phyloP scores from a whole-genome alignment of 2,797 vertebrate species.

The Buphagus erythrorhynchus region DNA sequence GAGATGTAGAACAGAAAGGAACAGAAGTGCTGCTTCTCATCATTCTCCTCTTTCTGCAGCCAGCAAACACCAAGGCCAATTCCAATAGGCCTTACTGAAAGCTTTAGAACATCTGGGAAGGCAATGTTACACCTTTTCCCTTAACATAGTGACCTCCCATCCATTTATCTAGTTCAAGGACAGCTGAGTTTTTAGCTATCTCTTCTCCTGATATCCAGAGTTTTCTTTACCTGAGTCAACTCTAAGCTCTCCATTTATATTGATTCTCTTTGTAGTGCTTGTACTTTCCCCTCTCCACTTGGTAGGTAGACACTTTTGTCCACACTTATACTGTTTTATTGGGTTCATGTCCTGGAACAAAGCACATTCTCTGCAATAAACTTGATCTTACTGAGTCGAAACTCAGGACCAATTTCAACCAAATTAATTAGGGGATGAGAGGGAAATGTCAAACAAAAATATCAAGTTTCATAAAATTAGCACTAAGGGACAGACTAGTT shows the following conservation, averaged over 20 bases:
- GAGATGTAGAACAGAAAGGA: not conserved
- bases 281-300: accelerated
- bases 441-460: not conserved
- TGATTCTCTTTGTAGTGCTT: not conserved
- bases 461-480: not conserved
- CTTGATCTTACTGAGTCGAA: not conserved
- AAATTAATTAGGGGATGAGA: not conserved
- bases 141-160: not conserved
- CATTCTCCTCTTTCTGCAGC: not conserved
- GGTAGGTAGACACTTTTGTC: not conserved
- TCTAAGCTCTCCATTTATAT: not conserved
- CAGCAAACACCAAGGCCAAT: not conserved
- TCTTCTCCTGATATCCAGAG: not conserved
- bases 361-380: not conserved
- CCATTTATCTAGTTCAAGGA: not conserved
- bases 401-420: not conserved
- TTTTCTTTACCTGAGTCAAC: not conserved
- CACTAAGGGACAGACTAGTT: not conserved
- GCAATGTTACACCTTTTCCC: not conserved
- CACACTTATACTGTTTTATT: not conserved
- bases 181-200: not conserved
- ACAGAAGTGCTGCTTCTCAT: not conserved
- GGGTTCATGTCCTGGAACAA: not conserved
- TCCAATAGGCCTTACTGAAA: not conserved
- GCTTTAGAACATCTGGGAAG: not conserved